phyloP scores from a whole-genome alignment of 2,888 invertebrate species.

The Drosophila infuscata region DNA sequence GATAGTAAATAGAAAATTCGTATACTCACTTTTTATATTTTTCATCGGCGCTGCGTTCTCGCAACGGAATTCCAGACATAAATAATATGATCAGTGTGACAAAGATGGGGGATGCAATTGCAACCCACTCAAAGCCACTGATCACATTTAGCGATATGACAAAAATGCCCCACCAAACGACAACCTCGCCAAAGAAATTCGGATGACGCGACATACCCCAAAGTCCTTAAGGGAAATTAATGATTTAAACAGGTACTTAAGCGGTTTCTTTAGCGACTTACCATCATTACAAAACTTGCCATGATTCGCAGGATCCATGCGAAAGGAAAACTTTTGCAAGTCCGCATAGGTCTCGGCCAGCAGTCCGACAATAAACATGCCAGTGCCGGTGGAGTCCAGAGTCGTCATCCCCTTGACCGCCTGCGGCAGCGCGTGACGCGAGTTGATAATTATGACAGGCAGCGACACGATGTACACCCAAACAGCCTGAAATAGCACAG shows the following conservation, averaged over 20 bases:
- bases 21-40: constrained; percentile 92
- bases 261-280: constrained; percentile 79
- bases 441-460: constrained; percentile 96
- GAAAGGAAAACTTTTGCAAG: constrained; percentile 95
- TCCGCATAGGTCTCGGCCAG: constrained; percentile 96
- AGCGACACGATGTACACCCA: constrained; percentile 97
- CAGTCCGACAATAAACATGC: constrained; percentile 93
- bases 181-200: constrained; percentile 97
- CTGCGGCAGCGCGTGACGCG: constrained; percentile 90
- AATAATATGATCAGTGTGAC: constrained; percentile 94
- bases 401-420: constrained; percentile 95
- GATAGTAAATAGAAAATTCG: neutral
- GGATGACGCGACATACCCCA: constrained; percentile 97
- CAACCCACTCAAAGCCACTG: constrained; percentile 93
- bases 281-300: constrained; percentile 97
- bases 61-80: constrained; percentile 94
- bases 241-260: neutral
- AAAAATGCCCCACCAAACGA: constrained; percentile 97
- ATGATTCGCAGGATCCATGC: constrained; percentile 94
- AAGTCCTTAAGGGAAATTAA: constrained; percentile 86
- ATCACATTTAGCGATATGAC: constrained; percentile 94
- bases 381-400: constrained; percentile 93
- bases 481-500: constrained; percentile 88
- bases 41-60: constrained; percentile 95
- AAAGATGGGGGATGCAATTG: constrained; percentile 92